Evolutionary conservation across 2,888 invertebrate genomes (phyloP).

Genomic region (Sarcophaga carnaria): DNA sequence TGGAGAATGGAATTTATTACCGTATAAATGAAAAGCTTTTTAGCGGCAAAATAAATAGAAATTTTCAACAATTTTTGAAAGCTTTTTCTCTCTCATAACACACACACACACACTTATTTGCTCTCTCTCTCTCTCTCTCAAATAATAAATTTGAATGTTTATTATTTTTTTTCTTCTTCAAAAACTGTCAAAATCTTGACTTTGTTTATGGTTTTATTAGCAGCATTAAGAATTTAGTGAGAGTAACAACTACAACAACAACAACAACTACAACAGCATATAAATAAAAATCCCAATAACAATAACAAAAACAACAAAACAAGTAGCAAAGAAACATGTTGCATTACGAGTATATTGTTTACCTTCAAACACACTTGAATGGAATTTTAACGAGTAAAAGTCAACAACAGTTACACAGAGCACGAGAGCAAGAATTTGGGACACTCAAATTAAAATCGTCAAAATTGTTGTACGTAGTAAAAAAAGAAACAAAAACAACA

Average conservation of each 20-base stretch:
- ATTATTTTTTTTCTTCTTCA: not conserved
- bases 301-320: not conserved
- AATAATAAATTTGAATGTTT: slow-evolving; percentile 42
- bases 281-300: slow-evolving; percentile 26
- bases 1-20: slow-evolving; percentile 66
- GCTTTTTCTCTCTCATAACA: slow-evolving; percentile 23
- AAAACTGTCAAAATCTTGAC: slow-evolving; percentile 47
- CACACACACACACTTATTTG: not conserved
- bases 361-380: slow-evolving; percentile 12
- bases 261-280: not conserved
- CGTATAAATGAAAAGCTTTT: slow-evolving; percentile 30
- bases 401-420: not conserved
- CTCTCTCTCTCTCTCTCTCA: slow-evolving; percentile 13
- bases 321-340: slow-evolving; percentile 58
- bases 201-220: slow-evolving; percentile 48
- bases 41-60: slow-evolving; percentile 42
- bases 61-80: not conserved
- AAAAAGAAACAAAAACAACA: not conserved
- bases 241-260: not conserved
- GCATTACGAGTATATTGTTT: slow-evolving; percentile 43
- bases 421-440: not conserved
- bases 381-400: slow-evolving; percentile 17
- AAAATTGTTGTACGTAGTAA: not conserved
- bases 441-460: not conserved
- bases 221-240: slow-evolving; percentile 40